Evolutionary conservation across 2,113 vertebrate species (phyloP).

Genomic region (Phasianus colchicus): DNA sequence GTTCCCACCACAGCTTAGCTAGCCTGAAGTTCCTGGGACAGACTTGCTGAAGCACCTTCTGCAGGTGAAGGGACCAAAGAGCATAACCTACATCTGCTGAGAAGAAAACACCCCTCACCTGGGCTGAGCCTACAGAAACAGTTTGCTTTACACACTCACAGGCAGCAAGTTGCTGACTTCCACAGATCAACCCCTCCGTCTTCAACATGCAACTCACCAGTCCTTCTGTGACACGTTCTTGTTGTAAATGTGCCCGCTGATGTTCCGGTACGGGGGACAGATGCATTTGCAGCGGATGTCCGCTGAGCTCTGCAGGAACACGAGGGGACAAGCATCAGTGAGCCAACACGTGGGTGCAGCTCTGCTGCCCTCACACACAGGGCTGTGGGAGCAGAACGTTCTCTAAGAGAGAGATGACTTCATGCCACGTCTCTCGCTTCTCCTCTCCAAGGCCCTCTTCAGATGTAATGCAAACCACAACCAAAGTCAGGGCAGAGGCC

Average conservation of each 20-base stretch:
- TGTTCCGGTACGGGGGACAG: slow-evolving; percentile 93
- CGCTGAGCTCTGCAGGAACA: slow-evolving; percentile 84
- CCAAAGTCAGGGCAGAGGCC: not conserved
- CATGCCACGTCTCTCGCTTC: not conserved
- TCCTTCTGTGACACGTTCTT: slow-evolving; percentile 94
- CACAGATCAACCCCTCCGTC: fast-evolving
- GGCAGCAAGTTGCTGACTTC: not conserved
- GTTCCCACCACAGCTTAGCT: not conserved
- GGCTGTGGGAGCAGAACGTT: fast-evolving
- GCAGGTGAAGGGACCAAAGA: not conserved
- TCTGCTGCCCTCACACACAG: not conserved
- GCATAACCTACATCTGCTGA: not conserved
- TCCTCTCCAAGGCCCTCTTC: not conserved
- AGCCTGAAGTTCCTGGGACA: not conserved
- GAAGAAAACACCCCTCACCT: not conserved
- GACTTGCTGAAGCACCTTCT: not conserved
- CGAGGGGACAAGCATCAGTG: not conserved
- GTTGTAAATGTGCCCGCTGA: slow-evolving; percentile 93
- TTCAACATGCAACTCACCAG: slow-evolving; percentile 82
- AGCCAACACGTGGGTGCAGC: fast-evolving
- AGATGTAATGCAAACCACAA: not conserved
- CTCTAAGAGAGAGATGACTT: not conserved
- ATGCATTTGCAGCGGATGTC: slow-evolving; percentile 96
- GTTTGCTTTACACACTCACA: not conserved
- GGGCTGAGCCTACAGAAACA: not conserved